These are phyloP conservation scores for Poeciliopsis occidentalis DNA, from an alignment of 2,113 vertebrate genomes.

Conservation along the genomic window DNA sequence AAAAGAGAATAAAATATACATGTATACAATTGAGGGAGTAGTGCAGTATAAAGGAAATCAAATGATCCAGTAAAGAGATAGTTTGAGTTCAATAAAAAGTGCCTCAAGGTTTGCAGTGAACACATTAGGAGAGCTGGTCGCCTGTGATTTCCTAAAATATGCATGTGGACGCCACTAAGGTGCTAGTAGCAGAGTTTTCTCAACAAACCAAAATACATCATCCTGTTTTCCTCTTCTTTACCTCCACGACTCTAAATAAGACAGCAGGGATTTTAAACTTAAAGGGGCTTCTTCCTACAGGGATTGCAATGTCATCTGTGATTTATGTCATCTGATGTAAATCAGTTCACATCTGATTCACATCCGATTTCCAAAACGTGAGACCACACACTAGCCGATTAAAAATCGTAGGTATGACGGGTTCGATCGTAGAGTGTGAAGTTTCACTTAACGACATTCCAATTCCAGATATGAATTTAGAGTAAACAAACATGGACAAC, in stretches of 20 bases:
- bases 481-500: too few species aligned
- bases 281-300: background rate
- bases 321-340: background rate
- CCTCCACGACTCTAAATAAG: too few species aligned
- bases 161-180: background rate
- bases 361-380: too few species aligned
- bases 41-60: slow-evolving; percentile 19
- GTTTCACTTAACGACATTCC: too few species aligned
- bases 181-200: background rate
- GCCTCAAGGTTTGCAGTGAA: background rate
- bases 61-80: slow-evolving; percentile 29
- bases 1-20: slow-evolving; percentile 27
- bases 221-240: too few species aligned
- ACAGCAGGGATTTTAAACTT: too few species aligned
- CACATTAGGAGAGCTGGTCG: slow-evolving; percentile 15
- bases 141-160: slow-evolving; percentile 29
- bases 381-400: too few species aligned
- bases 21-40: background rate
- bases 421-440: too few species aligned
- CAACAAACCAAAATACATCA: background rate
- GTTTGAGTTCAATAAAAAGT: slow-evolving; percentile 13
- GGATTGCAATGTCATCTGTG: background rate
- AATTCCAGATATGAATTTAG: too few species aligned
- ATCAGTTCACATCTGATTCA: too few species aligned
- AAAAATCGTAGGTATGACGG: too few species aligned